phyloP scores from a whole-genome alignment of 2,888 invertebrate species.

The Mellilla xanthometata region DNA sequence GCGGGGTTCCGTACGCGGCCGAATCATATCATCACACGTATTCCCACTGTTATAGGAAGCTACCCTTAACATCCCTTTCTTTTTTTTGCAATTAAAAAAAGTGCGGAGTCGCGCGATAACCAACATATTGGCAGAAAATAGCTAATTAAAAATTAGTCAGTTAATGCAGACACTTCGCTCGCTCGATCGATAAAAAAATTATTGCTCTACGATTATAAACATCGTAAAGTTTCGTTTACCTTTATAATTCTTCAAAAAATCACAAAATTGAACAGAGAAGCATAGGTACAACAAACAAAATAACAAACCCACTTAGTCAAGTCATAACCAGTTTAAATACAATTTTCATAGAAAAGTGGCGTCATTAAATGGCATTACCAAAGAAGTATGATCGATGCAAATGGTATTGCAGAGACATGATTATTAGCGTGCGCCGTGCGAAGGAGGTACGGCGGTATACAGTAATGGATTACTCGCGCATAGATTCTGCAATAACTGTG shows the following conservation, averaged over 20 bases:
- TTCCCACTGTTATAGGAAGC: conserved; percentile 48
- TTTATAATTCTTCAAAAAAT: no score
- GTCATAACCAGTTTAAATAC: neutral
- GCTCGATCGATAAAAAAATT: no score
- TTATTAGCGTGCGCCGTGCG: conserved; percentile 8
- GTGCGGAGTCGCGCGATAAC: conserved; percentile 70
- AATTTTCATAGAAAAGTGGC: conserved; percentile 1
- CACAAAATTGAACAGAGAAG: no score
- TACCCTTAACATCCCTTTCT: conserved; percentile 61
- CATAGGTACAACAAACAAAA: no score
- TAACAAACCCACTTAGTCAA: no score
- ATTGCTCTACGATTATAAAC: no score
- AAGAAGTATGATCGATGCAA: conserved; percentile 9
- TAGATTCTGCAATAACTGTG: no score
- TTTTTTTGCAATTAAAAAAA: conserved; percentile 69
- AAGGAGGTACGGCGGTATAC: conserved; percentile 12
- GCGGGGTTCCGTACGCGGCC: conserved; percentile 30
- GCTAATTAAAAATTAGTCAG: no score
- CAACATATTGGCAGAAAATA: conserved; percentile 66
- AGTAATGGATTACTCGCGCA: conserved; percentile 22
- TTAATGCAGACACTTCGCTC: no score
- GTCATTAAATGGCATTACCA: neutral
- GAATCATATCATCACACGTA: conserved; percentile 44
- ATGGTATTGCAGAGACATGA: conserved; percentile 18
- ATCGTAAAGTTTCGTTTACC: no score